Evolutionary conservation across 1,140 invertebrate genomes (phyloP), one percentile per base, ranked within the genome.

Genomic region (Pogonognathellus flavescens): DNA sequence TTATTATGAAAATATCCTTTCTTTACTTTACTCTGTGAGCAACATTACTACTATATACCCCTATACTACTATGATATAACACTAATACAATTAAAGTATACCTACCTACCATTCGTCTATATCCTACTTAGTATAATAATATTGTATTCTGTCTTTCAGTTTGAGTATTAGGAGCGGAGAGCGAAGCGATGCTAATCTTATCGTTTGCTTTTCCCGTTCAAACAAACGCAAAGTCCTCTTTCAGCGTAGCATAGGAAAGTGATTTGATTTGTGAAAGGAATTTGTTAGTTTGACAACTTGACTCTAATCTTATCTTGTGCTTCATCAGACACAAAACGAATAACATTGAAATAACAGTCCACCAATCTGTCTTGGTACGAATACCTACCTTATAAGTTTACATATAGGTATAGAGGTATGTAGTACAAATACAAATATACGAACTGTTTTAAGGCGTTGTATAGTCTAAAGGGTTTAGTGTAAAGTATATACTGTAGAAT

Each of bases 251-350:
- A 41, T 76, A 76, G 70, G 70, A 76, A 76, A 76, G 70, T 14
- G 70, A 76, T 76, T 86, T 82, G 80, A 86, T 86, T 85, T 80
- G 84, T 85, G 84, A 85, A 82, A 50, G 80, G 55, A 85, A 85
- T 85, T 85, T 85, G 80, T 85, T 85, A 85, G 70, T 85, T 85
- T 85, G 84, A 85, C 84, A 85, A 41, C 80, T 81, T 57, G 53
- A 59, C 80, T 81, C 55, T 81, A 55, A 81, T 81, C 80, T 81
- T 81, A 81, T 76, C 70, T 76, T 76, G 16, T 76, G 70, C 70
- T 50, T 50, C 70, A 76, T 76, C 70, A 76, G 70, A 76, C 70
- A 50, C 70, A 76, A 50, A 49, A 50, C 70, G 70, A 76, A 76
- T 76, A 76, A 76, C 70, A 31, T 76, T 76, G 70, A 76, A 76